A percentile compares a stretch with the other conserved stretches of the same genome.
These are phyloP conservation scores for Dryocosmus kuriphilus DNA, from an alignment of 2,888 invertebrate genomes.

Conservation along the genomic window DNA sequence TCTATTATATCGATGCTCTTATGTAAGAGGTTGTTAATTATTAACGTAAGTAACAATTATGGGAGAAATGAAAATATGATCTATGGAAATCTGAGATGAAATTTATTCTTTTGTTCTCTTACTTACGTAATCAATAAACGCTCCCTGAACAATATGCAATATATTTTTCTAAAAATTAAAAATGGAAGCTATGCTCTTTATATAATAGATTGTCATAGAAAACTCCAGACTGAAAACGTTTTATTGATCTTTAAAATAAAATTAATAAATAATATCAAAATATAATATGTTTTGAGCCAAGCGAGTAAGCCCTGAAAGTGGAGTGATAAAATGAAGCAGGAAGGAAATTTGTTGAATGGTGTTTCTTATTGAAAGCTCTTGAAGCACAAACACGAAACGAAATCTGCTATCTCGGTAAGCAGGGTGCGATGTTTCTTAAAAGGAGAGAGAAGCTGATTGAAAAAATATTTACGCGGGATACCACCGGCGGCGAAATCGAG, in stretches of 20 bases:
- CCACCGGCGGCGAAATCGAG: conserved; percentile 5
- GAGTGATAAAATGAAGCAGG: conserved; percentile 4
- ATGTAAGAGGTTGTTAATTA: too few relatives aligned
- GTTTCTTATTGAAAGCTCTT: conserved; percentile 22
- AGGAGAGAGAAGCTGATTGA: conserved; percentile 37
- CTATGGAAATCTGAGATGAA: too few relatives aligned
- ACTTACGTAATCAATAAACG: too few relatives aligned
- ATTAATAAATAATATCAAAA: not conserved
- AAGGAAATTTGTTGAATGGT: conserved; percentile 13
- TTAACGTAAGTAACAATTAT: too few relatives aligned
- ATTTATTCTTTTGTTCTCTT: too few relatives aligned
- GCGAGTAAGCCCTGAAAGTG: not conserved
- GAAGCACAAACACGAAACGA: conserved; percentile 15
- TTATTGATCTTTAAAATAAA: not conserved
- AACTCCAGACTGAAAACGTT: not conserved
- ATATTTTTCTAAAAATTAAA: too few relatives aligned
- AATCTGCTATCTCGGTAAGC: conserved; percentile 22
- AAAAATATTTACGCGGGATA: conserved; percentile 35
- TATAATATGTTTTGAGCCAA: not conserved
- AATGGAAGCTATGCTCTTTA: too few relatives aligned
- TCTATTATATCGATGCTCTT: too few relatives aligned
- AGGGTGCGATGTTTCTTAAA: conserved; percentile 20
- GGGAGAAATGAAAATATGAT: too few relatives aligned
- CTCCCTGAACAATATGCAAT: too few relatives aligned
- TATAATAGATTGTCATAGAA: not conserved